Base-by-base conservation (phyloP, 2,888 invertebrate species). In the Caenorhabditis panamensis region DNA sequence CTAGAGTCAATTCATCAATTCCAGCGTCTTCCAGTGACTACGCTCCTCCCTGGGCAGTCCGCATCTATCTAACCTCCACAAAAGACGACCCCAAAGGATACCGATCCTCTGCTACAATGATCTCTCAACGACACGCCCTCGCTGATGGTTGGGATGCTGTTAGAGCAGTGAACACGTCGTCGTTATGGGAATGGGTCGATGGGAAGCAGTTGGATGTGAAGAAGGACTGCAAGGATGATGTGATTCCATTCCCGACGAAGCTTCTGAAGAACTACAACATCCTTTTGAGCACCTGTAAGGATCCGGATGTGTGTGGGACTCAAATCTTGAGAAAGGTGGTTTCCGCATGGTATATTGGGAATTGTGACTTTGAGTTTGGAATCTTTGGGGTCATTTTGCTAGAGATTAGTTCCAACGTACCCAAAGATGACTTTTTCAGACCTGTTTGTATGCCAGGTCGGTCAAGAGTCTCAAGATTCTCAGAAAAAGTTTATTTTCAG, bases 111-210 rank as follows among this genome's bases (percentile, higher is more conserved):
- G 47, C 49, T 1, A n/a, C 24, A 9, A 28, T 68, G 6, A 31
- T 68, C 18, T 68, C 68, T 22, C 36, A 58, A 24, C 47, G 68
- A 13, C 68, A 68, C 41, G 59, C 59, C 2, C 13, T 41, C 9
- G 9, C 4, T 58, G 9, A 49, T 49, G 41, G 26, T 20, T 28
- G 16, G 16, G 3, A 26, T n/a, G 8, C 16, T 4, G 20, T 16
- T 4, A 13, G 26, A 16, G n/a, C 24, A 2, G 18, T 20, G 16
- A 18, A 67, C 16, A 4, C 2, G 8, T 37, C 63, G 4, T 3
- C 1, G n/a, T n/a, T 20, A 44, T 67, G 56, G 56, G 28, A 47
- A 56, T 67, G 67, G 67, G 8, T 18, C 0, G 56, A 67, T 20
- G 31, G 22, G 13, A 28, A 2, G 26, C 13, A 2, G 13, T 26